A percentile compares a stretch with the other conserved stretches of the same genome.
Evolutionary conservation across 2,113 vertebrate species (phyloP).

Genomic region (rat (Rattus norvegicus)): GRCr8 NC_086027.1:33773501-33774000

Average conservation of each 20-base stretch:
- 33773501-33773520: constrained; percentile 22
- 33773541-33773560: constrained; percentile 32
- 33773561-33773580: constrained; percentile 38
- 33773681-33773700: constrained; percentile 40
- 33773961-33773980: background rate
- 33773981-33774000: background rate
- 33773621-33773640: background rate
- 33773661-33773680: background rate
- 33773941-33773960: background rate
- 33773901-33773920: background rate
- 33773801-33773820: background rate
- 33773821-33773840: background rate
- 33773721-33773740: constrained; percentile 30
- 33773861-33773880: background rate
- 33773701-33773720: background rate
- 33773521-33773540: background rate
- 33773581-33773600: constrained; percentile 30
- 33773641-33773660: background rate
- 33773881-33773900: background rate
- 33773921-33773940: background rate
- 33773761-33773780: constrained; percentile 1
- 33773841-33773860: background rate
- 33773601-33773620: constrained; percentile 7
- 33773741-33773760: background rate
- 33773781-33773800: background rate